Percentiles rank a stretch among this genome's conserved stretches.
Conservation (phyloP, 1,140 invertebrate species). For the Euura saliciscinereae region DNA sequence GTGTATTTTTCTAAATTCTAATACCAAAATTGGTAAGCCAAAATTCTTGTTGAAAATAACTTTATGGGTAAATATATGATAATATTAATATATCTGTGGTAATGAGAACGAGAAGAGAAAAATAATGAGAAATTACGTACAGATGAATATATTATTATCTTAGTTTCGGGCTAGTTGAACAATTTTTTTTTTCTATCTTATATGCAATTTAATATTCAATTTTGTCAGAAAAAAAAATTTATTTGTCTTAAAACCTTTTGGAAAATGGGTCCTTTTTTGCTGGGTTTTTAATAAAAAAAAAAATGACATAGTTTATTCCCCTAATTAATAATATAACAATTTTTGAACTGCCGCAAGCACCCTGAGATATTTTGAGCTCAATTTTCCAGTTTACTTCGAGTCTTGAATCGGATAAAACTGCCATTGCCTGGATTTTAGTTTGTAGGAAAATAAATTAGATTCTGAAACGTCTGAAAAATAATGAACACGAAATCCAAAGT, state of each 20-base stretch:
- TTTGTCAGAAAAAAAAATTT: not conserved
- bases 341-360: too few relatives aligned
- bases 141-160: not conserved
- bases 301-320: too few relatives aligned
- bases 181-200: not conserved
- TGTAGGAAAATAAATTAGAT: too few relatives aligned
- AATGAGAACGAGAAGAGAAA: not conserved
- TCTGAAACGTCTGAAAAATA: too few relatives aligned
- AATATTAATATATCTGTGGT: not conserved
- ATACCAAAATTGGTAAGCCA: slow-evolving; percentile 27
- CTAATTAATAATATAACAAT: too few relatives aligned
- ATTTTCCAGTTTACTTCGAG: too few relatives aligned
- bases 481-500: too few relatives aligned
- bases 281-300: not conserved
- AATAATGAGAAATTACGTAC: not conserved
- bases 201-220: not conserved
- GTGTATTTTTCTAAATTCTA: slow-evolving; percentile 57
- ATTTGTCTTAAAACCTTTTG: not conserved
- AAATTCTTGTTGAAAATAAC: slow-evolving; percentile 3
- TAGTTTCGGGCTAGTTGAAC: not conserved
- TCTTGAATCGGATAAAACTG: too few relatives aligned
- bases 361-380: too few relatives aligned
- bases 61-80: not conserved
- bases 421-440: too few relatives aligned
- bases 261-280: not conserved